Evolutionary conservation across 2,797 vertebrate species (phyloP).

Genomic region (Eulemur albifrons): DNA sequence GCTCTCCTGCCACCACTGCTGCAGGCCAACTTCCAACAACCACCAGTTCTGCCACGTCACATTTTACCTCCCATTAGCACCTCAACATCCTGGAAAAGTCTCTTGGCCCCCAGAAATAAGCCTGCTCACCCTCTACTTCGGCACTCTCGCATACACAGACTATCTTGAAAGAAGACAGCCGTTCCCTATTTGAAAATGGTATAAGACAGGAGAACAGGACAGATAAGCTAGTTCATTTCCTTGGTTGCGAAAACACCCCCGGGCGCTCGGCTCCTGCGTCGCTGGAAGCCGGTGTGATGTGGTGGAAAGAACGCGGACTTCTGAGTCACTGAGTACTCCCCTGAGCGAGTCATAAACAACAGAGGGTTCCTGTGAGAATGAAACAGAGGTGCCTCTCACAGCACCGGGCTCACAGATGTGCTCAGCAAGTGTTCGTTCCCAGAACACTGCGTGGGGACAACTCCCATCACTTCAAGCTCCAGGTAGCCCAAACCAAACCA

Average conservation of each 20-base stretch:
- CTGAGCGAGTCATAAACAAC: neutral
- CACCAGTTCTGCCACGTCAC: neutral
- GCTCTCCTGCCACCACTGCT: neutral
- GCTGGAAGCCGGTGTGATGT: neutral
- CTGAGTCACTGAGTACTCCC: neutral
- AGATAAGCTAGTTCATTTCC: neutral
- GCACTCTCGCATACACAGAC: neutral
- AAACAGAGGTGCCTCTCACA: neutral
- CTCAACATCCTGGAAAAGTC: neutral
- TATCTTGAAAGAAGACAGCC: neutral
- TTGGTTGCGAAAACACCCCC: neutral
- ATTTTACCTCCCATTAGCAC: neutral
- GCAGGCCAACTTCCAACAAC: neutral
- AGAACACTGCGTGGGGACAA: neutral
- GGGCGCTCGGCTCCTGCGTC: neutral
- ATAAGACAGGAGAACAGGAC: neutral
- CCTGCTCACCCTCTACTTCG: neutral
- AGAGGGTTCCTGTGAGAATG: neutral
- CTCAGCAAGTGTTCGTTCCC: neutral
- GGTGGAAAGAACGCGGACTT: neutral
- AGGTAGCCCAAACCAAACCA: neutral
- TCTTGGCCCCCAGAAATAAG: neutral
- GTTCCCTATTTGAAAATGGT: neutral
- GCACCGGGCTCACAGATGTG: fast-evolving
- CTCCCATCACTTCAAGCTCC: neutral